Percentiles rank a stretch among this genome's conserved stretches.
Evolutionary conservation across 1,140 invertebrate genomes (phyloP).

Genomic region (Aricia agestis): DNA sequence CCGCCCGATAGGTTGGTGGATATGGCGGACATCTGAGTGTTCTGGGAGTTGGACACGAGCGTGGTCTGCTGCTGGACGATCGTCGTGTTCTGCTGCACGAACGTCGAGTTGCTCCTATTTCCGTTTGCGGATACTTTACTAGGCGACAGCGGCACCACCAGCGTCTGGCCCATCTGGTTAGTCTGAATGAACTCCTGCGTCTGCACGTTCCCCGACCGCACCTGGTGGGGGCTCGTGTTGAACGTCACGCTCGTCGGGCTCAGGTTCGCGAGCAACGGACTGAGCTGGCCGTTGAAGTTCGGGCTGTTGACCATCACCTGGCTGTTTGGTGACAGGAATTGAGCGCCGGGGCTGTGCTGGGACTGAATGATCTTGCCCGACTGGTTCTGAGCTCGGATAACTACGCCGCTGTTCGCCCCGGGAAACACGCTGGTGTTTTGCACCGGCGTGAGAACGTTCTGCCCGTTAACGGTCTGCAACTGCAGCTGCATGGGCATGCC

Average conservation of each 20-base stretch:
- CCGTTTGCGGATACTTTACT: conserved; percentile 78
- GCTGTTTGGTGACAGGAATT: conserved; percentile 84
- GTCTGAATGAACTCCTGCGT: conserved; percentile 84
- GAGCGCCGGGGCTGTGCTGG: conserved; percentile 81
- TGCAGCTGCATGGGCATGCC: conserved; percentile 84
- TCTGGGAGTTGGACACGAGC: conserved; percentile 84
- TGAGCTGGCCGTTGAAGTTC: conserved; percentile 85
- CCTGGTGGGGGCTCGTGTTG: conserved; percentile 76
- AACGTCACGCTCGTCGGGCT: conserved; percentile 84
- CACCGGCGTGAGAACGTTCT: conserved; percentile 85
- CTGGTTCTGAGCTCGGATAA: conserved; percentile 84
- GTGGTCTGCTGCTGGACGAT: conserved; percentile 80
- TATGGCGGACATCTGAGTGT: conserved; percentile 49
- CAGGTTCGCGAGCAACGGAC: conserved; percentile 84
- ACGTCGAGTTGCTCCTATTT: conserved; percentile 83
- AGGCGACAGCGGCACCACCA: conserved; percentile 86
- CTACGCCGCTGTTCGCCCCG: conserved; percentile 83
- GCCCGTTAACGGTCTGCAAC: conserved; percentile 87
- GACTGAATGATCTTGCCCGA: conserved; percentile 85
- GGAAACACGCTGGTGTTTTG: conserved; percentile 84
- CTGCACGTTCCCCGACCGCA: conserved; percentile 77
- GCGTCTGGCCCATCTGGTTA: conserved; percentile 83
- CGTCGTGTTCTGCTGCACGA: conserved; percentile 83
- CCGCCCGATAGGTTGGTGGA: conserved; percentile 44
- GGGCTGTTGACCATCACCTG: conserved; percentile 86